Percentiles rank a stretch among this genome's conserved stretches.
phyloP scores from a whole-genome alignment of 2,888 invertebrate species.

The Pocota personata region DNA sequence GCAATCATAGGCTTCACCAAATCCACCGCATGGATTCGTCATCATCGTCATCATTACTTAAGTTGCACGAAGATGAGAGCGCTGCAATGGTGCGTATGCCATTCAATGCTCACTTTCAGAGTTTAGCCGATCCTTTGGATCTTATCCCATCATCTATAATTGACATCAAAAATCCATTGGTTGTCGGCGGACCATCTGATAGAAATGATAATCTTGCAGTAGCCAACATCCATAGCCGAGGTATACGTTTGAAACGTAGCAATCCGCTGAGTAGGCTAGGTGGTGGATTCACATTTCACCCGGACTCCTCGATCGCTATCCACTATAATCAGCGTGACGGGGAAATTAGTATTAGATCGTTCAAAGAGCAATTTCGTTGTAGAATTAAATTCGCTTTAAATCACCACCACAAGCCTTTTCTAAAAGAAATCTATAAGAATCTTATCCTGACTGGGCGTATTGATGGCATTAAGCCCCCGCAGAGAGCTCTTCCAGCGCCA shows the following conservation, averaged over 20 bases:
- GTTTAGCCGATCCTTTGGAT: constrained; percentile 79
- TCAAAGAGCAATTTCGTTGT: constrained; percentile 81
- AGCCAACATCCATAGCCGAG: constrained; percentile 38
- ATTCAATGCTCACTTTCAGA: constrained; percentile 66
- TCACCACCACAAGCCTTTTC: constrained; percentile 81
- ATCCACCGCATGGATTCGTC: constrained; percentile 64
- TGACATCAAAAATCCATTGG: constrained; percentile 76
- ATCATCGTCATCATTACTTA: constrained; percentile 65
- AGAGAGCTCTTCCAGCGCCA: constrained; percentile 77
- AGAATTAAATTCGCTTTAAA: constrained; percentile 79
- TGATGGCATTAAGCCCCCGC: constrained; percentile 76
- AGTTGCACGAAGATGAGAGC: constrained; percentile 65
- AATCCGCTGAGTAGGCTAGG: constrained; percentile 73
- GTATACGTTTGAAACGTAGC: constrained; percentile 65
- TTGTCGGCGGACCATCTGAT: constrained; percentile 28
- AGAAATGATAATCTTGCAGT: constrained; percentile 35
- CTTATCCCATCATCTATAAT: constrained; percentile 79
- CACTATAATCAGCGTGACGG: constrained; percentile 80
- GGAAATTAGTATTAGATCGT: constrained; percentile 81
- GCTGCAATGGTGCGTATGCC: constrained; percentile 70
- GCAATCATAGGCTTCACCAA: constrained; percentile 60
- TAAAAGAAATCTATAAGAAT: constrained; percentile 81
- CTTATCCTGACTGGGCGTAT: constrained; percentile 79
- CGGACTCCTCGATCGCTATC: constrained; percentile 79
- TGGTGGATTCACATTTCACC: constrained; percentile 80